phyloP scores from a whole-genome alignment of 2,797 vertebrate genomes.

The Rhabdophis nuchalis region DNA sequence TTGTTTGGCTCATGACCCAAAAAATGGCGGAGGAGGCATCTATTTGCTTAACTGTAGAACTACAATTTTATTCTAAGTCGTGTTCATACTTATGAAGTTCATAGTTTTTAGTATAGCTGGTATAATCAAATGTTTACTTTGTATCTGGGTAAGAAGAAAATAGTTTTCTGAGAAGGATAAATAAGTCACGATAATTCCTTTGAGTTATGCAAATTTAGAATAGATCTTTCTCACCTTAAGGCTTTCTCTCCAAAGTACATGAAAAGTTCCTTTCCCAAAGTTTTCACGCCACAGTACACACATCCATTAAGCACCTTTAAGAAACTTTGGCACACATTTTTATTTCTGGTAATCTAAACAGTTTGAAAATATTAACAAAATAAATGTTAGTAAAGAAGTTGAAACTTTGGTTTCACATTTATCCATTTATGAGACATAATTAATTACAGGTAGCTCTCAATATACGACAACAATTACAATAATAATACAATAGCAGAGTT shows the following conservation, averaged over 20 bases:
- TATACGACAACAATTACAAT: background rate
- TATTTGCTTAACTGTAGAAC: background rate
- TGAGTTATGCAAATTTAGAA: background rate
- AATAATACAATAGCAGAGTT: too few species aligned
- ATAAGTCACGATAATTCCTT: background rate
- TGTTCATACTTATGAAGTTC: background rate
- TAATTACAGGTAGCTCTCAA: background rate
- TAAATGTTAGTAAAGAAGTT: conserved; percentile 32
- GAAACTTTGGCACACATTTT: conserved; percentile 41
- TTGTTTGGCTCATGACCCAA: background rate
- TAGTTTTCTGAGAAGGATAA: background rate
- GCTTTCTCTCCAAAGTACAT: conserved; percentile 84
- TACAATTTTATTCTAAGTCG: background rate
- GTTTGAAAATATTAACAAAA: conserved; percentile 45
- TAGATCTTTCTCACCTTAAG: conserved; percentile 74
- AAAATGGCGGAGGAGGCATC: background rate
- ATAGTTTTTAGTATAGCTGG: background rate
- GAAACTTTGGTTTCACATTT: background rate
- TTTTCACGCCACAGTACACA: conserved; percentile 78
- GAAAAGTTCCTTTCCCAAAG: conserved; percentile 92
- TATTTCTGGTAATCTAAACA: conserved; percentile 13
- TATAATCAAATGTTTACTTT: background rate
- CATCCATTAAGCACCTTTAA: conserved; percentile 62
- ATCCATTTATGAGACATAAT: background rate
- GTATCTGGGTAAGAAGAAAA: background rate